These are phyloP conservation scores for Caenorhabditis imperialis DNA, from an alignment of 2,888 invertebrate species.

Conservation along the genomic window DNA sequence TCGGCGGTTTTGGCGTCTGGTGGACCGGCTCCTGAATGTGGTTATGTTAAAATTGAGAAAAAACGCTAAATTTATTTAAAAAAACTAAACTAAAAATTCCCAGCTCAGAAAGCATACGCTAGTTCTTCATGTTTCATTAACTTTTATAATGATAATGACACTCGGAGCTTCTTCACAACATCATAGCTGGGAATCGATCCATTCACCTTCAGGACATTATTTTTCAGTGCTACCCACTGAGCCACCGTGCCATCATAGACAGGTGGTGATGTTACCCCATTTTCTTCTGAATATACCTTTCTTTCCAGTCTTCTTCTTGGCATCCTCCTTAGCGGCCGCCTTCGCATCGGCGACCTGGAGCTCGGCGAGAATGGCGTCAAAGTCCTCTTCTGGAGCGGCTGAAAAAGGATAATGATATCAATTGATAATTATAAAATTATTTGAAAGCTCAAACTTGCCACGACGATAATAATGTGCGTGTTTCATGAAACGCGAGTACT, in stretches of 20 bases:
- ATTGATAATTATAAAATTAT: too few species aligned
- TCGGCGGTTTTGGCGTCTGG: neutral
- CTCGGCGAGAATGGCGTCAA: conserved; percentile 75
- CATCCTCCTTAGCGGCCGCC: conserved; percentile 61
- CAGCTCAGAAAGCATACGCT: conserved; percentile 5
- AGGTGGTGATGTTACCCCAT: too few species aligned
- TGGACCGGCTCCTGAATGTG: neutral
- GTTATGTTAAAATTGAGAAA: neutral
- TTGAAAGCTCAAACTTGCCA: conserved; percentile 2
- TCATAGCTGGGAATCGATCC: conserved; percentile 21
- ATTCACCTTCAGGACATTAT: neutral
- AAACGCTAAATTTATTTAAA: neutral
- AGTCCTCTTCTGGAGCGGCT: conserved; percentile 67
- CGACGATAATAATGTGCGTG: conserved; percentile 35
- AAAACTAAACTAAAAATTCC: neutral
- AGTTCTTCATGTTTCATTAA: neutral
- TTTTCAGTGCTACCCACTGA: neutral
- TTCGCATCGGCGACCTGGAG: conserved; percentile 66
- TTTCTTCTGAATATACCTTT: conserved; percentile 38
- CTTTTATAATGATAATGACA: neutral
- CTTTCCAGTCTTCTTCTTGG: conserved; percentile 62
- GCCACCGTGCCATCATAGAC: too few species aligned
- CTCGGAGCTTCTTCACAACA: conserved; percentile 32
- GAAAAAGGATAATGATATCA: conserved; percentile 4
- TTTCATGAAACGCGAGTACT: conserved; percentile 26